phyloP scores from a whole-genome alignment of 2,797 vertebrate genomes.

The Dicrostonyx torquatus region DNA sequence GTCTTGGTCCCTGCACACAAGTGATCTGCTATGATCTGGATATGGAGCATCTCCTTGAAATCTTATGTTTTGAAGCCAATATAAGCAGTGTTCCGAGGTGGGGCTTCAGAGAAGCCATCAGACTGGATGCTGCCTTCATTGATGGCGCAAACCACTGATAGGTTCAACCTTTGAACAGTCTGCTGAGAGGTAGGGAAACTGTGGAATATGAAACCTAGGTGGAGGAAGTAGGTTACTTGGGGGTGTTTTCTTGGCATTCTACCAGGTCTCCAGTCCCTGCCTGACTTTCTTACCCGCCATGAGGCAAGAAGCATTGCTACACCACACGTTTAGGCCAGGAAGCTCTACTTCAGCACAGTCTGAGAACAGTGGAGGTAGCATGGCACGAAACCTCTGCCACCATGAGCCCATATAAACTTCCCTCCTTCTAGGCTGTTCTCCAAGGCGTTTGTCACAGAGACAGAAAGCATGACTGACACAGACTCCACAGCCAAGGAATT shows the following conservation, averaged over 20 bases:
- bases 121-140: background rate
- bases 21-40: background rate
- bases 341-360: background rate
- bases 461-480: background rate
- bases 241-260: background rate
- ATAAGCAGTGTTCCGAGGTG: background rate
- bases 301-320: background rate
- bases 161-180: background rate
- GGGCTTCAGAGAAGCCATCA: background rate
- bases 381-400: background rate
- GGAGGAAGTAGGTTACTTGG: background rate
- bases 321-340: background rate
- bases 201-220: background rate
- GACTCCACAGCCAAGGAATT: background rate
- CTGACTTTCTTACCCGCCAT: background rate
- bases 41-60: background rate
- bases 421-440: background rate
- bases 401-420: background rate
- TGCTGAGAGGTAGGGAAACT: background rate
- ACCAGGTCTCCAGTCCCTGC: background rate
- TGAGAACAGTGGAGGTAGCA: background rate
- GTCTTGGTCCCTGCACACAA: background rate
- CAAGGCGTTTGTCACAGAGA: background rate
- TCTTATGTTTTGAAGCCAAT: background rate
- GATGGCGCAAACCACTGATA: background rate